phyloP scores from a whole-genome alignment of 2,888 invertebrate species.

The Unio pictorum region DNA sequence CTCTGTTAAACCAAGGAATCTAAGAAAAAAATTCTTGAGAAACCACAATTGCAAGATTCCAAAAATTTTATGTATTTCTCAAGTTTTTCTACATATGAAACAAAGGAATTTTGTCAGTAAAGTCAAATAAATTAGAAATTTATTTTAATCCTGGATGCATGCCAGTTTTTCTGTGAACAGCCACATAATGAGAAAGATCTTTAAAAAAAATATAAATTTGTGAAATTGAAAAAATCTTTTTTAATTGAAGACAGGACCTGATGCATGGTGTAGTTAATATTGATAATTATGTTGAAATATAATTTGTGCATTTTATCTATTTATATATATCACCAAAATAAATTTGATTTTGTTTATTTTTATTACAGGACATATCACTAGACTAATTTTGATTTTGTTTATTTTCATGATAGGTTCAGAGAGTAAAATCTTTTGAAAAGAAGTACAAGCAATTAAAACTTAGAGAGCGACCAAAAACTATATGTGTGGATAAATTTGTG shows the following conservation, averaged over 20 bases:
- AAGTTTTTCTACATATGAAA: too few species aligned
- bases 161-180: too few species aligned
- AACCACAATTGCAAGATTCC: too few species aligned
- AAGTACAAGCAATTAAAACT: constrained; percentile 50
- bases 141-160: too few species aligned
- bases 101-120: too few species aligned
- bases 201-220: neutral
- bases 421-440: constrained; percentile 50
- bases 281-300: neutral
- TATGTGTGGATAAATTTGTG: constrained; percentile 40
- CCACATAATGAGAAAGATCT: too few species aligned
- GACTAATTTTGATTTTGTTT: constrained; percentile 1
- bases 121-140: too few species aligned
- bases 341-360: constrained; percentile 7
- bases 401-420: constrained; percentile 34
- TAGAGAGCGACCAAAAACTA: constrained; percentile 52
- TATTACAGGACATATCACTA: constrained; percentile 18
- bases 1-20: too few species aligned
- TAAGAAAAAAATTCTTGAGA: too few species aligned
- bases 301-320: too few species aligned
- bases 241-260: neutral
- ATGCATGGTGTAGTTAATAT: neutral
- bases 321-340: neutral
- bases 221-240: neutral
- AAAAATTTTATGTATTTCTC: too few species aligned